Evolutionary conservation across 1,140 invertebrate genomes (phyloP).

Genomic region (silkworm (Bombyx mori)): DNA sequence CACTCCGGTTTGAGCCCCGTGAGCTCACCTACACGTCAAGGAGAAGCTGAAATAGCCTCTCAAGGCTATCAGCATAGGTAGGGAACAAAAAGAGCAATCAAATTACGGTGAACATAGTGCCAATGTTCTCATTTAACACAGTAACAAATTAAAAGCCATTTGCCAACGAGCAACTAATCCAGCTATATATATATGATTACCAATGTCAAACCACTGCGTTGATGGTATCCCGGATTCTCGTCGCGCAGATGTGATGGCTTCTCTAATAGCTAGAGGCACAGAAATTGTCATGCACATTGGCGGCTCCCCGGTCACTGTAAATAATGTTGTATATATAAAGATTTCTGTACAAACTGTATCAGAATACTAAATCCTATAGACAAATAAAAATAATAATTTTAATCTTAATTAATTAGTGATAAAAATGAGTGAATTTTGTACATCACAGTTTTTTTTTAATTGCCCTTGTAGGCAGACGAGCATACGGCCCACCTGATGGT

Average conservation of each 20-base stretch:
- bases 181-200: conserved; percentile 25
- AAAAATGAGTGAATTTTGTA: too few relatives aligned
- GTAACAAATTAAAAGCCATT: neutral
- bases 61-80: too few relatives aligned
- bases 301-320: conserved; percentile 79
- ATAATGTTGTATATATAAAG: neutral
- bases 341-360: neutral
- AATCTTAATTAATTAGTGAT: too few relatives aligned
- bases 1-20: too few relatives aligned
- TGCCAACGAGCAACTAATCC: neutral
- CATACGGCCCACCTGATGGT: too few relatives aligned
- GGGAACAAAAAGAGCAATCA: too few relatives aligned
- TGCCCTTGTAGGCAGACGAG: too few relatives aligned
- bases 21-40: too few relatives aligned
- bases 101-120: neutral
- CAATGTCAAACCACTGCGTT: conserved; percentile 50
- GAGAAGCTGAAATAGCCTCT: too few relatives aligned
- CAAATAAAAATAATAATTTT: conserved; percentile 1
- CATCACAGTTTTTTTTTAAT: neutral
- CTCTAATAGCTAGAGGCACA: conserved; percentile 79
- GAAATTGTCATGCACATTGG: conserved; percentile 78
- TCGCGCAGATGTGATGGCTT: conserved; percentile 79
- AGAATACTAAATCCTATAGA: too few relatives aligned
- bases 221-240: conserved; percentile 63
- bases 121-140: neutral